These are phyloP conservation scores for Cassiopea xamachana DNA, from an alignment of 30 jellyfish, hydroid and myxozoan genomes.

Conservation along the genomic window DNA sequence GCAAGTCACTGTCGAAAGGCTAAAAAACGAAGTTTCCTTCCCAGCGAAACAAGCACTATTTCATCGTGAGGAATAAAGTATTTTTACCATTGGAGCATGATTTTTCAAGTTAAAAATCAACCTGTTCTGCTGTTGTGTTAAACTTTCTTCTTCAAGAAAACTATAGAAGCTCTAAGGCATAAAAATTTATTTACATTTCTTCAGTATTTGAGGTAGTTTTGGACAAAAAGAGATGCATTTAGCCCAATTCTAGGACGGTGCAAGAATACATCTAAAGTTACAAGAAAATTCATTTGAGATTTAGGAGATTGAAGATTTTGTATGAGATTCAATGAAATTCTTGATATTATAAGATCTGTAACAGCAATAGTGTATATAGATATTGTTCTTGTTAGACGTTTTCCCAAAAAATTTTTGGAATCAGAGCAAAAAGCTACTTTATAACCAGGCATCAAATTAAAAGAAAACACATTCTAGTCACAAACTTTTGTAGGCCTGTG, in stretches of 20 bases:
- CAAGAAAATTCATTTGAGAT: not conserved
- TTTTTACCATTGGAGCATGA: not conserved
- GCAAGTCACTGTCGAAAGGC: no score
- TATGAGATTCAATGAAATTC: not conserved
- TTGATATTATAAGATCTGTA: not conserved
- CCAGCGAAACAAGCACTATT: not conserved
- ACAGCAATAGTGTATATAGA: not conserved
- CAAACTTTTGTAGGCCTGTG: not conserved
- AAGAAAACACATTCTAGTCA: not conserved
- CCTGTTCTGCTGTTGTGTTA: not conserved
- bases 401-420: not conserved
- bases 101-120: not conserved
- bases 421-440: not conserved
- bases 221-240: not conserved
- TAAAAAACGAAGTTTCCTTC: not conserved
- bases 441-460: not conserved
- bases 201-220: not conserved
- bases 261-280: not conserved
- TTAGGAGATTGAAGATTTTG: not conserved
- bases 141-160: not conserved
- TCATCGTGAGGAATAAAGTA: not conserved
- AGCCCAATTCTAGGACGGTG: not conserved
- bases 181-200: not conserved
- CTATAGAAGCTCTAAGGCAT: not conserved
- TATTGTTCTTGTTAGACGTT: not conserved